phyloP scores from a whole-genome alignment of 2,113 vertebrate species.

The Pelecanus crispus region DNA sequence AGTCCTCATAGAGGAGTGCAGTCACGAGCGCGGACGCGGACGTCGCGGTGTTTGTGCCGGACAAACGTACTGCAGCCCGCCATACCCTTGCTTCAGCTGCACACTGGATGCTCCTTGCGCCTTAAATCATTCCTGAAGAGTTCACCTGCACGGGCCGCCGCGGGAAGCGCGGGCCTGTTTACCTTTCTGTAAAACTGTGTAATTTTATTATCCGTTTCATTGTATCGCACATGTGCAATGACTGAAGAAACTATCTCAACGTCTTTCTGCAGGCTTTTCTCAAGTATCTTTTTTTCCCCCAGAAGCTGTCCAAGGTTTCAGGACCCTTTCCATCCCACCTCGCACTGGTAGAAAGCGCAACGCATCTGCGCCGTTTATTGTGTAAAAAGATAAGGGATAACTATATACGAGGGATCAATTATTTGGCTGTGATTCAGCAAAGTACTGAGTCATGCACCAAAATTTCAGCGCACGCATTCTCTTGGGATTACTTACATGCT shows the following conservation, averaged over 20 bases:
- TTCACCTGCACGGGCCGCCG: neutral
- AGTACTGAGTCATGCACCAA: neutral
- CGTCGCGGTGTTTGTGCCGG: neutral
- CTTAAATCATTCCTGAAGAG: rapidly evolving
- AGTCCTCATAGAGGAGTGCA: too few species aligned
- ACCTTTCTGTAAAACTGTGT: neutral
- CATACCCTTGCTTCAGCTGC: neutral
- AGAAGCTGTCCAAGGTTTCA: neutral
- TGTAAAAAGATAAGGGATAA: neutral
- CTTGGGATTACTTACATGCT: neutral
- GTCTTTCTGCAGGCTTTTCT: neutral
- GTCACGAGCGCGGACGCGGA: too few species aligned
- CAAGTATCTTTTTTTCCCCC: neutral
- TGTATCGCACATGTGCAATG: rapidly evolving
- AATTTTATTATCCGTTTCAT: rapidly evolving
- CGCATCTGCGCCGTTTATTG: neutral
- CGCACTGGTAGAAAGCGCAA: neutral
- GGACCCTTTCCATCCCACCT: neutral
- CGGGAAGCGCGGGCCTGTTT: rapidly evolving
- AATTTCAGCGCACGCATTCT: rapidly evolving
- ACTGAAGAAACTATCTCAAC: neutral
- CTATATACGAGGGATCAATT: neutral
- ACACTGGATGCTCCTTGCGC: neutral
- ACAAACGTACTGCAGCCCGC: rapidly evolving
- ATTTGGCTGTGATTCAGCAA: neutral